Evolutionary conservation across 2,888 invertebrate genomes (phyloP), one percentile per base, ranked within the genome.

Genomic region (Pollenia griseotomentosa): DNA sequence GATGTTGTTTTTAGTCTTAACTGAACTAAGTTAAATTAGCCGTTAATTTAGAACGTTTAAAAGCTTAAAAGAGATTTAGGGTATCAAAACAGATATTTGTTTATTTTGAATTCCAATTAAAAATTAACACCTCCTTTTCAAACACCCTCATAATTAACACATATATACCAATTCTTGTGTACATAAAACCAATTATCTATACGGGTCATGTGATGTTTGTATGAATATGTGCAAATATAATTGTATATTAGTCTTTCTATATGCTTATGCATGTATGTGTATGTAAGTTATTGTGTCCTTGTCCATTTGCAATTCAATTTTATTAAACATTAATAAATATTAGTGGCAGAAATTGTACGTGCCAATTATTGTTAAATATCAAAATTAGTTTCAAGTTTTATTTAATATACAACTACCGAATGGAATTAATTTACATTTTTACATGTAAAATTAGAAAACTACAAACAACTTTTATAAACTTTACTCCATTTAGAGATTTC

Each of bases 281-380:
- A 6, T 44, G 51, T 57, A 53, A 7, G 14, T 33, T 33, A 33
- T 5, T 8, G 2, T 68, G 44, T 57, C 48, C 57, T 70, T 75
- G 44, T 53, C 11, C 57, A 55, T 63, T 71, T 55, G 40, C 74
- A 83, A 83, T 86, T 86, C 48, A 80, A 71, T 78, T 83, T 77
- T 63, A 71, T 73, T 73, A 65, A 77, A 81, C 57, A 66, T 53
- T 77, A 85, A 66, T 81, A 85, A 71, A 85, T 77, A 81, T 73
- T 85, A 85, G 77, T 51, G 73, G 66, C 65, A 71, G 74, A 44
- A 68, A 73, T 71, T 66, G 71, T 82, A 78, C 82, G 85, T 85
- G 81, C 48, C 85, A 82, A 85, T 78, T 73, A 86, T 66, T 74
- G 77, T 75, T 46, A 77, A 68, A 77, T 81, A 81, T 75, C 55